Conservation (phyloP, 2,113 vertebrate species). For the Colinus virginianus region DNA sequence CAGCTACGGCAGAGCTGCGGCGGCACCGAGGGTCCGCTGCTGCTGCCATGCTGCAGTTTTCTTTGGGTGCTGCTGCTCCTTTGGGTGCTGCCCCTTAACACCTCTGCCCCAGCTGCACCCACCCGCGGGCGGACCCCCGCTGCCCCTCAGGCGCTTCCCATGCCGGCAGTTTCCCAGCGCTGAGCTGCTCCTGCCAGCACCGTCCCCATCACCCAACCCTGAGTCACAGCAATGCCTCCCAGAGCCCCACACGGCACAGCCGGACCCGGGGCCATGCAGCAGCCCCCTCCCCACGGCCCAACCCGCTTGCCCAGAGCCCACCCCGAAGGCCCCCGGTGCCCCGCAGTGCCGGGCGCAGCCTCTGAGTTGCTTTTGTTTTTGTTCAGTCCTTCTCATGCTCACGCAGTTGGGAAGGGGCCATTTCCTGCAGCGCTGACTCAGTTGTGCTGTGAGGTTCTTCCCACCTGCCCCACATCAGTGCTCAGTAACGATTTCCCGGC, state of each 20-base stretch:
- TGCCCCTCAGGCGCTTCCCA: neutral
- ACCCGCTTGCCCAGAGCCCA: neutral
- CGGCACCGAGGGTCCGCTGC: neutral
- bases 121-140: neutral
- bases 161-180: rapidly evolving
- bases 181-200: rapidly evolving
- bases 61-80: neutral
- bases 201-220: rapidly evolving
- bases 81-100: neutral
- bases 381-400: neutral
- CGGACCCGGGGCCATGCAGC: neutral
- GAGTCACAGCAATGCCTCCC: neutral
- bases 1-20: neutral
- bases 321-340: neutral
- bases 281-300: neutral
- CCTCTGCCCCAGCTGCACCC: neutral
- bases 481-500: neutral
- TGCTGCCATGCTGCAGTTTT: neutral
- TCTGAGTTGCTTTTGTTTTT: neutral
- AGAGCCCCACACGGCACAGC: rapidly evolving
- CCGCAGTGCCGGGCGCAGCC: neutral
- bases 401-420: neutral
- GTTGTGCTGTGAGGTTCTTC: neutral
- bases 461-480: neutral
- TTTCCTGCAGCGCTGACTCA: neutral